Conservation (phyloP, 2,888 invertebrate genomes). For the Amblyjoppa proteus region DNA sequence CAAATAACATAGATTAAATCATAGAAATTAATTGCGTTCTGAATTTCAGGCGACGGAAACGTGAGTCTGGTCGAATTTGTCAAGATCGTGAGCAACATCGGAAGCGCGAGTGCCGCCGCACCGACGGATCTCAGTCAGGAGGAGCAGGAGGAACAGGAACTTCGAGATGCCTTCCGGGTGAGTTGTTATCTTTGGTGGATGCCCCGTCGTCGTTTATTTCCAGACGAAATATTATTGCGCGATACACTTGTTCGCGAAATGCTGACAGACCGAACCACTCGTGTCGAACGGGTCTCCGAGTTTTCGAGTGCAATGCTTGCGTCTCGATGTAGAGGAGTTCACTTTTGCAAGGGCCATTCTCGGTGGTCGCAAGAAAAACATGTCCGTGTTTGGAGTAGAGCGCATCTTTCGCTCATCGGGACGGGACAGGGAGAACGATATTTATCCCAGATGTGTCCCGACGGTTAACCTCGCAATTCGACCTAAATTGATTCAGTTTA, state of each 20-base stretch:
- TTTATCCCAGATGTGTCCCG: slow-evolving; percentile 15
- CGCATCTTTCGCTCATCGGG: slow-evolving; percentile 20
- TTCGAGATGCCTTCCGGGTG: slow-evolving; percentile 94
- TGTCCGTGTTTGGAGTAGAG: not conserved
- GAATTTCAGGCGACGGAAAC: slow-evolving; percentile 91
- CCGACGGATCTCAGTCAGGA: slow-evolving; percentile 89
- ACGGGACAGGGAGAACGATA: slow-evolving; percentile 16
- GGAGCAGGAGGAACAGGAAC: slow-evolving; percentile 93
- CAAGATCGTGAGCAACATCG: slow-evolving; percentile 92
- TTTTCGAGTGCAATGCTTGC: slow-evolving; percentile 3
- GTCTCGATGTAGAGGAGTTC: slow-evolving; percentile 24
- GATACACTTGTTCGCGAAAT: slow-evolving; percentile 43
- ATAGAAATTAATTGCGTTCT: too few species aligned
- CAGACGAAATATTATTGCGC: slow-evolving; percentile 54
- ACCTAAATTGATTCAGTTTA: not conserved
- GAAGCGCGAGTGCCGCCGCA: slow-evolving; percentile 87
- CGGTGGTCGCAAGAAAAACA: slow-evolving; percentile 33
- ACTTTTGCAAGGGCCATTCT: slow-evolving; percentile 39
- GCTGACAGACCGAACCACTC: slow-evolving; percentile 11
- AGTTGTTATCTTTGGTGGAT: slow-evolving; percentile 68
- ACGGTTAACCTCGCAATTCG: not conserved
- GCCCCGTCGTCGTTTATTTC: slow-evolving; percentile 34
- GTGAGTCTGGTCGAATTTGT: slow-evolving; percentile 96
- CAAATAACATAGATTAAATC: too few species aligned
- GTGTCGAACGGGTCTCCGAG: slow-evolving; percentile 6